Evolutionary conservation across 2,797 vertebrate species (phyloP).

Genomic region (Amniataba percoides): DNA sequence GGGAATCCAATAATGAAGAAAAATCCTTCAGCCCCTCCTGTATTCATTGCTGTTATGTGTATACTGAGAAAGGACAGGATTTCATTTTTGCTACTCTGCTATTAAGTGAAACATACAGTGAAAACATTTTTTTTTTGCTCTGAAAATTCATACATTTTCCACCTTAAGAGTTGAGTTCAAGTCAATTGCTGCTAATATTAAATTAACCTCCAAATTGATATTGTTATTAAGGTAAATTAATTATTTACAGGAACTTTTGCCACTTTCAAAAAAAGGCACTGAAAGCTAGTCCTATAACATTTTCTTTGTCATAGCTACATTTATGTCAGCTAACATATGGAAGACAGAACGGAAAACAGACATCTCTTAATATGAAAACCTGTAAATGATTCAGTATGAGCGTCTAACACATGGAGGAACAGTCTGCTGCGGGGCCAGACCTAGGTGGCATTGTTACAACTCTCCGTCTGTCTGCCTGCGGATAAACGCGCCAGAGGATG

Average conservation of each 20-base stretch:
- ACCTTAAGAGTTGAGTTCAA: slow-evolving; percentile 10
- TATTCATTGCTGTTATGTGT: background rate
- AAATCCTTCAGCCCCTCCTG: background rate
- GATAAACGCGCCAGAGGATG: slow-evolving; percentile 67
- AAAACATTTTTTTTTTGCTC: slow-evolving; percentile 1
- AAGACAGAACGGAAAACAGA: slow-evolving; percentile 66
- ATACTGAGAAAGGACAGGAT: background rate
- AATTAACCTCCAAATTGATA: slow-evolving; percentile 31
- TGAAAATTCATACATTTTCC: background rate
- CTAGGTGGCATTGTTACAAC: slow-evolving; percentile 74
- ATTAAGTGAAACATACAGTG: background rate
- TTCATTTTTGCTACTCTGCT: background rate
- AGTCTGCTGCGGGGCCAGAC: slow-evolving; percentile 73
- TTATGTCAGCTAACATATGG: slow-evolving; percentile 62
- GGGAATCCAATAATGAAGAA: background rate
- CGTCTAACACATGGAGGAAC: slow-evolving; percentile 77
- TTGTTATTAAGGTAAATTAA: slow-evolving; percentile 1
- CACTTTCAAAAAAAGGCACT: background rate
- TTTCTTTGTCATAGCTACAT: slow-evolving; percentile 38
- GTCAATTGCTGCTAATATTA: slow-evolving; percentile 14
- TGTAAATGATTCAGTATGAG: slow-evolving; percentile 71
- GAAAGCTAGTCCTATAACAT: background rate
- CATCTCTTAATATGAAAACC: slow-evolving; percentile 69
- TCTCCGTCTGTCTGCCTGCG: slow-evolving; percentile 72
- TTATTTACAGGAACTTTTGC: slow-evolving; percentile 6